Evolutionary conservation across 2,113 vertebrate genomes (phyloP).

Genomic region (Columbina picui): DNA sequence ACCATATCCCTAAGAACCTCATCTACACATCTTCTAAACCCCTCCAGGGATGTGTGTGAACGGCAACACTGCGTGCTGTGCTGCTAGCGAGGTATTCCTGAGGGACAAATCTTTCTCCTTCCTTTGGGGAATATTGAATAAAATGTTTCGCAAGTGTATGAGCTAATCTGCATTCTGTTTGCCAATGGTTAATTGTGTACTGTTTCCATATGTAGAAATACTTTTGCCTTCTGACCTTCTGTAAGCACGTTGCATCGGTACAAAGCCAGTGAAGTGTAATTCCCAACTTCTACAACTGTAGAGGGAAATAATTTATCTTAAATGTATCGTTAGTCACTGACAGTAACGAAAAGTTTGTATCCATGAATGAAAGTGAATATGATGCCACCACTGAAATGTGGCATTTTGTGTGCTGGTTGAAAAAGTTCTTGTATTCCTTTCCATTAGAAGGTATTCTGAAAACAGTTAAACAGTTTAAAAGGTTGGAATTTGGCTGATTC

Average conservation of each 20-base stretch:
- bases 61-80: background rate
- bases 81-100: background rate
- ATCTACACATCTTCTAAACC: too few species aligned
- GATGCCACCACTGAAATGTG: background rate
- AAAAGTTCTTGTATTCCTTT: background rate
- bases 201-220: background rate
- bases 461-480: background rate
- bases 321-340: background rate
- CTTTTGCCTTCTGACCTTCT: background rate
- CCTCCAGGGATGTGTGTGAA: background rate
- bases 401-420: background rate
- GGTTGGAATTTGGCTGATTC: background rate
- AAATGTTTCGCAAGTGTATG: background rate
- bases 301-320: background rate
- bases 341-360: background rate
- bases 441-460: background rate
- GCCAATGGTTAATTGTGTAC: background rate
- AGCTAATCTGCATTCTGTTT: background rate
- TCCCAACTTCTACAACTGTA: background rate
- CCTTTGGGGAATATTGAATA: background rate
- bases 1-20: too few species aligned
- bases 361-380: background rate
- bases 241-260: background rate
- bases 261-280: background rate
- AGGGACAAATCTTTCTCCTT: background rate